Conservation (phyloP, 2,888 invertebrate species). For the Stenchaetothrips biformis region DNA sequence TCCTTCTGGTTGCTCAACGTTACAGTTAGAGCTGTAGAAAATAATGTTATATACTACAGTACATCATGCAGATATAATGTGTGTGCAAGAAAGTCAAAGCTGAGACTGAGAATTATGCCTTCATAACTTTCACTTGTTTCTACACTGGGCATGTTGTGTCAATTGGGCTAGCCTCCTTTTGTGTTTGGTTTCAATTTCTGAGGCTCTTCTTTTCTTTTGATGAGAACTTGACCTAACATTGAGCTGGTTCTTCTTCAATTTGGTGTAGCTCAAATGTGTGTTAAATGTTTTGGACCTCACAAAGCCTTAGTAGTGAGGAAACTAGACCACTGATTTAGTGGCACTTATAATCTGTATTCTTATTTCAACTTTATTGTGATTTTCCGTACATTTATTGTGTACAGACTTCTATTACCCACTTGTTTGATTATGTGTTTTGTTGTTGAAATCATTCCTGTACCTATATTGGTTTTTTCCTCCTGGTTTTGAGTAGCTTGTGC, state of each 20-base stretch:
- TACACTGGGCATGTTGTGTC: not conserved
- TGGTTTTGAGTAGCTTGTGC: not conserved
- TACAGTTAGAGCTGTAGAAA: too few species aligned
- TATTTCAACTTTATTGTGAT: too few species aligned
- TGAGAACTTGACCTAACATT: not conserved
- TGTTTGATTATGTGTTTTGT: not conserved
- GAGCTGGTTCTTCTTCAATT: not conserved
- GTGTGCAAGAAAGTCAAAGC: not conserved
- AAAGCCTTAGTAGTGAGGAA: too few species aligned
- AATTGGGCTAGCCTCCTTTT: not conserved
- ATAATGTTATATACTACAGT: too few species aligned
- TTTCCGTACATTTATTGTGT: too few species aligned
- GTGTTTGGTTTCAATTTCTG: not conserved
- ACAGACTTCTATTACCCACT: too few species aligned
- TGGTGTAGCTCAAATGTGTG: not conserved
- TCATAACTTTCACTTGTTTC: not conserved
- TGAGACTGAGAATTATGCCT: slow-evolving; percentile 21
- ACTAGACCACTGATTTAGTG: too few species aligned
- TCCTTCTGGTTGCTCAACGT: too few species aligned
- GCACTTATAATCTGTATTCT: too few species aligned
- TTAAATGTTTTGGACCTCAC: too few species aligned
- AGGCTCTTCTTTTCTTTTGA: not conserved
- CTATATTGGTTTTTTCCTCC: not conserved
- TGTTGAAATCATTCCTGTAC: not conserved
- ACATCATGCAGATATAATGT: too few species aligned